These are phyloP conservation scores for Henricia sp. DNA, from an alignment of 53 echinoderm and acorn worm species.

Conservation along the genomic window DNA sequence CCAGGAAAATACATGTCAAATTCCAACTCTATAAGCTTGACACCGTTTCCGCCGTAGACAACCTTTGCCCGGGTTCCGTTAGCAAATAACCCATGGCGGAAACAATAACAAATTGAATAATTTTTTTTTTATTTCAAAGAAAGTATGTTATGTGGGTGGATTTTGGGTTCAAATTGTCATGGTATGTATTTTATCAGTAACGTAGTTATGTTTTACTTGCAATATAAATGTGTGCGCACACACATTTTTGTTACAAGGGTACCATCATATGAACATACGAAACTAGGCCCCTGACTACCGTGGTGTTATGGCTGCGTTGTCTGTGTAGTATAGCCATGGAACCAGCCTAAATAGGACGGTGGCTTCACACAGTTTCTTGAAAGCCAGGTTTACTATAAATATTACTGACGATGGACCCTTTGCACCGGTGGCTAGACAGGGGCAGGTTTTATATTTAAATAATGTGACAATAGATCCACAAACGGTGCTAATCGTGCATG, in stretches of 20 bases:
- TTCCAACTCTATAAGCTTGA: not conserved
- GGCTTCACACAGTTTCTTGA: too few relatives aligned
- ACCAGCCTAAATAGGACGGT: too few relatives aligned
- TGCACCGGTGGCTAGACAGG: too few relatives aligned
- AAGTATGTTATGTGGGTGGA: not conserved
- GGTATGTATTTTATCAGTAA: not conserved
- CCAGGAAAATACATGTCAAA: not conserved
- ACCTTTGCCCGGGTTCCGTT: constrained; percentile 34
- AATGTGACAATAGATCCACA: too few relatives aligned
- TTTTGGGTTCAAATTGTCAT: not conserved
- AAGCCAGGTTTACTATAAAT: too few relatives aligned
- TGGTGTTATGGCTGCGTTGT: not conserved
- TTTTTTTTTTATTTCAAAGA: not conserved
- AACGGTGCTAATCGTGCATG: too few relatives aligned
- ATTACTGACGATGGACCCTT: too few relatives aligned
- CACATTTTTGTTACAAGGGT: too few relatives aligned
- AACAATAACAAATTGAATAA: not conserved
- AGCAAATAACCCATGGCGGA: not conserved
- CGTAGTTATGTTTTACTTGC: too few relatives aligned
- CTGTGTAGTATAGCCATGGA: not conserved
- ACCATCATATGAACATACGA: too few relatives aligned
- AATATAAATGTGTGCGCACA: too few relatives aligned
- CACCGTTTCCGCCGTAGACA: constrained; percentile 51
- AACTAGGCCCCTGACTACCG: not conserved
- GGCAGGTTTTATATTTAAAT: too few relatives aligned